Evolutionary conservation across 2,113 vertebrate genomes (phyloP).

Genomic region (Plotosus lineatus): DNA sequence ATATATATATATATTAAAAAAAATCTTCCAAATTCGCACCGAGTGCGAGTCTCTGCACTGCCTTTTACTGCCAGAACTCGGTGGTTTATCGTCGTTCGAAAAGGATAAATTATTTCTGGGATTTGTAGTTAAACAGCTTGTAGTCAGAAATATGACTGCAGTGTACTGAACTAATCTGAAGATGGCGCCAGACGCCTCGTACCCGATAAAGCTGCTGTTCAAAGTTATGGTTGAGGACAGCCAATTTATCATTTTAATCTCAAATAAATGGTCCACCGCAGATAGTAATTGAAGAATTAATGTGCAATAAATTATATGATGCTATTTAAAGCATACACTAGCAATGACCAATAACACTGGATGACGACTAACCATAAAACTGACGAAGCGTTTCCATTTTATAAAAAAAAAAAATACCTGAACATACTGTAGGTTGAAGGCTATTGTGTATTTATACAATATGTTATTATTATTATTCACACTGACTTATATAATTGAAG

Average conservation of each 20-base stretch:
- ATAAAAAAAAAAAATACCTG: neutral
- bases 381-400: neutral
- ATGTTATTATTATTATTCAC: neutral
- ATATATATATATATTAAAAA: no score
- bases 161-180: neutral
- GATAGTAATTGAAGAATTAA: neutral
- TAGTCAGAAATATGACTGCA: neutral
- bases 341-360: neutral
- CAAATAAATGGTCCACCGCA: neutral
- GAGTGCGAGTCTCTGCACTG: no score
- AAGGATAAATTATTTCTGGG: slow-evolving; percentile 42
- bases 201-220: neutral
- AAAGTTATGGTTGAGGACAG: neutral
- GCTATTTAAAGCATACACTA: neutral
- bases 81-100: slow-evolving; percentile 27
- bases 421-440: neutral
- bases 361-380: neutral
- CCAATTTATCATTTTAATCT: neutral
- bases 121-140: slow-evolving; percentile 37
- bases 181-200: slow-evolving; percentile 30
- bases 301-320: neutral
- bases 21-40: neutral
- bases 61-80: slow-evolving; percentile 2
- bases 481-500: neutral
- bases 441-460: neutral